phyloP scores from a whole-genome alignment of 2,888 invertebrate species.

The Pristionchus maxplancki region DNA sequence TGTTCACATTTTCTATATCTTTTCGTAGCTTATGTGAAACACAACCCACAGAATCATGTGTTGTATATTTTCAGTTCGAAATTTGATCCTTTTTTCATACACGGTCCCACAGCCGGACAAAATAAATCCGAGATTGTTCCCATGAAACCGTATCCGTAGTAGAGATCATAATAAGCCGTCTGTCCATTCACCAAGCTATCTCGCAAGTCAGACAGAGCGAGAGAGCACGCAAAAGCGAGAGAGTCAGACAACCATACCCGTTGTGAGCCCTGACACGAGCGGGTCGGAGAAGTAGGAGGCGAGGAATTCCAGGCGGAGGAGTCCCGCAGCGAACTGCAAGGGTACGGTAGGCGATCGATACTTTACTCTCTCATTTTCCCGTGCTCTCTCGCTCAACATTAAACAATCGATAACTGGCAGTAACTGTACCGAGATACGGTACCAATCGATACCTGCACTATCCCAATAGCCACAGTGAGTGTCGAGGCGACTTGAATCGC shows the following conservation, averaged over 20 bases:
- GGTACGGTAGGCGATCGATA: conserved; percentile 54
- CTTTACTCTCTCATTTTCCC: background rate
- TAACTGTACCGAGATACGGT: background rate
- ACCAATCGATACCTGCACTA: conserved; percentile 81
- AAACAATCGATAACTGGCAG: too few species aligned
- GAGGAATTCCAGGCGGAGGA: conserved; percentile 81
- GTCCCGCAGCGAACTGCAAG: conserved; percentile 85
- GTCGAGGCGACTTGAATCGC: conserved; percentile 85
- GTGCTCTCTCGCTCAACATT: background rate
- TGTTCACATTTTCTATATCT: too few species aligned
- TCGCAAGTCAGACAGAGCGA: too few species aligned
- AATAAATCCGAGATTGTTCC: too few species aligned
- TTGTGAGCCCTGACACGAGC: conserved; percentile 79
- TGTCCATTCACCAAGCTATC: too few species aligned
- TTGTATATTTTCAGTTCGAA: too few species aligned
- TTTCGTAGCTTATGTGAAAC: too few species aligned
- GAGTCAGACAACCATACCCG: conserved; percentile 63
- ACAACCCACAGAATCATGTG: too few species aligned
- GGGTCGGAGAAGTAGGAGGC: conserved; percentile 74
- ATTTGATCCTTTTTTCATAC: too few species aligned
- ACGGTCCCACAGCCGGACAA: too few species aligned
- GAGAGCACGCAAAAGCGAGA: background rate
- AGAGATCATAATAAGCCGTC: too few species aligned
- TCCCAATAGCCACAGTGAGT: conserved; percentile 86
- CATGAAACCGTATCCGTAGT: too few species aligned